Evolutionary conservation across 2,888 invertebrate genomes (phyloP), one percentile per base, ranked within the genome.

Genomic region (Agonopterix heracliana): DNA sequence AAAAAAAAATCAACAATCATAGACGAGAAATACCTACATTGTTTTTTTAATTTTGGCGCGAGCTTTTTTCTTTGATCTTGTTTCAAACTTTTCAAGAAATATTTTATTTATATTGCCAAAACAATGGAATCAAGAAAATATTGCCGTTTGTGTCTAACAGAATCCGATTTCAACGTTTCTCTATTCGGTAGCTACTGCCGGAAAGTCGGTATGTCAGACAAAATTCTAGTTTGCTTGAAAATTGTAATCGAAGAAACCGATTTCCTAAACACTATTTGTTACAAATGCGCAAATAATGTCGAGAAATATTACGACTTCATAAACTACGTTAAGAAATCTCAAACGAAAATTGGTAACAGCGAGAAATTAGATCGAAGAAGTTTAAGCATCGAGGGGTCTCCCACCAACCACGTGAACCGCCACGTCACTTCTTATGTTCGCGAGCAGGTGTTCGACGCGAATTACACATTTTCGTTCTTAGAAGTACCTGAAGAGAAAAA

Each of bases 401-500:
- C 53, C 3, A 50, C 69, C 14, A 53, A 44, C 14, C 48, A 53
- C 13, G 48, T 70, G 7, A 74, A 70, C 47, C 72, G 74, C 9
- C 66, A 74, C 38, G 63, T 81, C 36, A 70, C 80, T 1, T 78
- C 82, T 1, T 79, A 80, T 61, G 74, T 81, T 1, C 63, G 75
- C 12, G 80, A 85, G 52, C 74, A 82, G 62, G 71, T 81, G 5
- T 68, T 68, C 38, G 83, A 83, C 48, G 73, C 79, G 0, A 83
- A 85, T 55, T 80, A 75, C 54, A 76, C 82, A 0, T 85, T 87
- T 55, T 83, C 85, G 1, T 81, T 82, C 52, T 71, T 82, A 42
- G 80, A 82, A 54, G 52, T 65, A 42, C 70, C 71, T 10, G 62
- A 68, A 26, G 75, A 80, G 43, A 71, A 73, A 46, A 75, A 78